Evolutionary conservation across 1,140 invertebrate genomes (phyloP).

Genomic region (Marisa cornuarietis): DNA sequence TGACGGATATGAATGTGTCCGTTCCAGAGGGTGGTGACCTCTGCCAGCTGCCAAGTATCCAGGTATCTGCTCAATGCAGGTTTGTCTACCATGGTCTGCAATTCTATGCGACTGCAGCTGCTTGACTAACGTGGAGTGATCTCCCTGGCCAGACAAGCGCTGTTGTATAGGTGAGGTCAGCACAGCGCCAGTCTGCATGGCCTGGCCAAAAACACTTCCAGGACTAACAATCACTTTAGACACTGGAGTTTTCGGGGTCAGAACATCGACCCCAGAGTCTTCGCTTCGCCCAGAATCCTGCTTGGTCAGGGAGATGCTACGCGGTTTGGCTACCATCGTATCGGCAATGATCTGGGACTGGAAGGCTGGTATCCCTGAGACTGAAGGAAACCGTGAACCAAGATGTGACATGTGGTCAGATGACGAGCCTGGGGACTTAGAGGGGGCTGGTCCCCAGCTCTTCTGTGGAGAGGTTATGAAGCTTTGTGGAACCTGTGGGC

Average conservation of each 20-base stretch:
- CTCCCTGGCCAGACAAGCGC: conserved; percentile 15
- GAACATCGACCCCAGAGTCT: conserved; percentile 54
- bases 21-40: conserved; percentile 17
- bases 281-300: conserved; percentile 51
- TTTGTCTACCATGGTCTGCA: conserved; percentile 28
- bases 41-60: conserved; percentile 5
- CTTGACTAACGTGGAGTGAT: conserved; percentile 20
- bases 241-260: conserved; percentile 31
- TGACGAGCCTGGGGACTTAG: conserved; percentile 59
- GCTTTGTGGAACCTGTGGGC: conserved; percentile 43
- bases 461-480: conserved; percentile 55
- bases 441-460: conserved; percentile 55
- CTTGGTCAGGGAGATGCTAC: conserved; percentile 38
- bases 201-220: conserved; percentile 16
- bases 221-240: conserved; percentile 19
- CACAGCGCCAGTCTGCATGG: not conserved
- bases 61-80: conserved; percentile 23
- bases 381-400: conserved; percentile 50
- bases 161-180: conserved; percentile 30
- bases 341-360: conserved; percentile 29
- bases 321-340: conserved; percentile 23
- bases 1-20: conserved; percentile 32
- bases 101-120: conserved; percentile 22
- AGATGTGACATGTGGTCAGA: conserved; percentile 60
- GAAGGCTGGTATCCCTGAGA: conserved; percentile 28